phyloP scores from a whole-genome alignment of 2,888 invertebrate species.

The Harpalus rufipes region DNA sequence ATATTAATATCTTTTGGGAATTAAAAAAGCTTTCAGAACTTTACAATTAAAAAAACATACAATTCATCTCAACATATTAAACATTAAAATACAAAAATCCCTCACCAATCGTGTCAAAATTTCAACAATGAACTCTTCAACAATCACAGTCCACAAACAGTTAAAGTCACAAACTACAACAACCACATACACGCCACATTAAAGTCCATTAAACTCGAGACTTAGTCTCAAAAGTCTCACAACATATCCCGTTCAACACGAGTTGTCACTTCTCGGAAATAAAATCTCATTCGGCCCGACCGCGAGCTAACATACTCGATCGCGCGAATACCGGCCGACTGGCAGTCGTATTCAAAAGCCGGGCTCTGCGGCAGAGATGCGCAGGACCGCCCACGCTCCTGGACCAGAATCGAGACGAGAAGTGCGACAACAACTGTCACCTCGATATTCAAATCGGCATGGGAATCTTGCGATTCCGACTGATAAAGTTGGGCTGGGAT shows the following conservation, averaged over 20 bases:
- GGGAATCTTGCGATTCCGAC: not conserved
- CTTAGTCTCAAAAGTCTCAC: not conserved
- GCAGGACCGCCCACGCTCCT: not conserved
- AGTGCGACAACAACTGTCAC: conserved; percentile 19
- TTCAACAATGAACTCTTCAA: conserved; percentile 11
- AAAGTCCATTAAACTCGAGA: not conserved
- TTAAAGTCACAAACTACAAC: conserved; percentile 15
- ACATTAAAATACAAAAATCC: too few relatives aligned
- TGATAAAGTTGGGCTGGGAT: not conserved
- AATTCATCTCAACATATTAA: too few relatives aligned
- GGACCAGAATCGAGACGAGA: conserved; percentile 1
- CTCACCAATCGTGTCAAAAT: too few relatives aligned
- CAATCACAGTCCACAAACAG: conserved; percentile 22
- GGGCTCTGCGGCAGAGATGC: conserved; percentile 17
- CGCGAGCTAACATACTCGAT: not conserved
- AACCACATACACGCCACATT: conserved; percentile 20
- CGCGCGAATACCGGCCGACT: conserved; percentile 17
- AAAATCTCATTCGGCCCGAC: not conserved
- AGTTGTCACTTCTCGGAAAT: not conserved
- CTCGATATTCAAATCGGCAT: conserved; percentile 12
- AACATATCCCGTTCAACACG: not conserved
- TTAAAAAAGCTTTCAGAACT: too few relatives aligned
- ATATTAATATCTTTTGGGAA: too few relatives aligned
- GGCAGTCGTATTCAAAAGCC: not conserved
- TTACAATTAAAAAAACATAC: too few relatives aligned